Base-by-base conservation (phyloP, 2,888 invertebrate genomes). In the Drosophila meridionalis region DNA sequence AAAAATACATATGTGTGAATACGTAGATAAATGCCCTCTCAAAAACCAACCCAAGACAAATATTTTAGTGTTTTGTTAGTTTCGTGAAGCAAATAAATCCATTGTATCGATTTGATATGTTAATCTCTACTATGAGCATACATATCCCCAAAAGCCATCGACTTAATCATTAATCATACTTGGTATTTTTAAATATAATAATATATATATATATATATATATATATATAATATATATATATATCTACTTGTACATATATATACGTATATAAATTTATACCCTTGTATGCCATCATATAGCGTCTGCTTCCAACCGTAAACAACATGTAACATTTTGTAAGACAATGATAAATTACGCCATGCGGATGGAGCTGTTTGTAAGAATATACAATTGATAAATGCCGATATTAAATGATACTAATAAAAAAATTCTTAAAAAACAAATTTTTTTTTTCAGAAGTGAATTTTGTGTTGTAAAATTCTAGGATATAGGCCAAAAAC, bases 61-160 rank as follows among this genome's bases (percentile, higher is more conserved):
- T 26, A 28, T 5, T 63, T 40, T 61, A 53, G 53, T 69, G 40
- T 45, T 68, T 58, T 56, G 40, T 42, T 34, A 26, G 30, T 50
- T 57, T 74, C 53, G 50, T 47, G 76, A 71, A 55, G 50, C 62
- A 75, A 42, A 20, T 20, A 20, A 1, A 20, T 20, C 50, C 56
- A 55, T 65, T 55, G 58, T 28, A 28, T 28, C 34, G 11, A 52
- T 47, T 76, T 75, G 50, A 20, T 20, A 20, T 20, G 20, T 20
- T 20, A 20, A 20, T 20, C 20, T 20, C 20, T 20, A 20, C 20
- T 20, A 20, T 20, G 20, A 20, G 20, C 20, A 20, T 20, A 20
- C 20, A 20, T 20, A 20, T 20, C 20, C 20, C 20, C 20, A 20
- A 20, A 20, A 20, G 20, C 20, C 20, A 20, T 20, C 20, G 20